Evolutionary conservation across 1,140 invertebrate species (phyloP).

Genomic region (Proales similis): DNA sequence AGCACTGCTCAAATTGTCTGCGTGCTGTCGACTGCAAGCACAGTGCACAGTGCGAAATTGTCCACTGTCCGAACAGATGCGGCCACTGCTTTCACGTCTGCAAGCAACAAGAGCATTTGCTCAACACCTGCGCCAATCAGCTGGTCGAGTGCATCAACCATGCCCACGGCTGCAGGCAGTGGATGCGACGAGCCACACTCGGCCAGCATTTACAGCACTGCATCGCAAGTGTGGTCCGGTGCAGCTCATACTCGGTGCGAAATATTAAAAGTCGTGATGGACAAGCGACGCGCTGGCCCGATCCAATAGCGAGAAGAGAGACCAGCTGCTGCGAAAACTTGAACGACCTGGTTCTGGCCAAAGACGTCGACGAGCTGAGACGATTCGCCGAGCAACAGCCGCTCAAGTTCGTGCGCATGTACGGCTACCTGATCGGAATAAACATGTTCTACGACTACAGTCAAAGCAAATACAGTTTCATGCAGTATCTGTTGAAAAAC

Average conservation of each 20-base stretch:
- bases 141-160: neutral
- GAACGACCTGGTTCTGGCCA: neutral
- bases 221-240: conserved; percentile 12
- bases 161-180: neutral
- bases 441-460: neutral
- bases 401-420: conserved; percentile 19
- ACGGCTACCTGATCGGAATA: conserved; percentile 16
- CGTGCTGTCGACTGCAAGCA: neutral
- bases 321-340: neutral
- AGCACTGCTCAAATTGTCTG: neutral
- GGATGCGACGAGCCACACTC: neutral
- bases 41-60: neutral
- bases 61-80: neutral
- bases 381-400: neutral
- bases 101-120: conserved; percentile 12
- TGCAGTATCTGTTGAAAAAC: conserved; percentile 12
- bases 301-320: neutral
- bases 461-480: conserved; percentile 12
- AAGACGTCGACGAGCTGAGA: neutral
- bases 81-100: neutral
- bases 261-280: conserved; percentile 1
- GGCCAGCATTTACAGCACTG: neutral
- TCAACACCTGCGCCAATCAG: neutral
- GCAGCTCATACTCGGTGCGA: conserved; percentile 7
- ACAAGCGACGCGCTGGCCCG: neutral